Base-by-base conservation (phyloP, 2,888 invertebrate genomes). In the Cantharis nigra region DNA sequence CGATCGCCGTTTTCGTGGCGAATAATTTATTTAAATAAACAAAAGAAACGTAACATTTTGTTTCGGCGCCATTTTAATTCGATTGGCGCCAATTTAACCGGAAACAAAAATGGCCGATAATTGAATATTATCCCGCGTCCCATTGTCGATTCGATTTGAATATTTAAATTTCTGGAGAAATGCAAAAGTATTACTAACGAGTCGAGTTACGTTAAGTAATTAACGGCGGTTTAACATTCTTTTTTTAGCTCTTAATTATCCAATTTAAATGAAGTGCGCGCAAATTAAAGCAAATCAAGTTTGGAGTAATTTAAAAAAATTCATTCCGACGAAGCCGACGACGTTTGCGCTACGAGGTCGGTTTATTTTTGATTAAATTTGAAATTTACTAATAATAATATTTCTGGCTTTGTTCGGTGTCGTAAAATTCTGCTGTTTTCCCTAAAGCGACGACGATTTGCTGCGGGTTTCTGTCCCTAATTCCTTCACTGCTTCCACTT, bases 201-300 rank as follows among this genome's bases (percentile, higher is more conserved):
- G 70, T 72, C 72, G 62, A 23, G 63, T 73, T 78, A 69, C 78
- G 73, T 70, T 11, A 64, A 70, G 71, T 78, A 73, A 78, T 78
- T 78, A 69, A 63, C 70, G 72, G 23, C 33, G 30, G 30, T 28
- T 69, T 20, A 63, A 28, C 69, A 18, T 3, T 18, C 18, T 18
- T 18, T 18, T 18, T 18, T 18, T 18, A 18, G 30, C 23, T 5
- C 10, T 30, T 30, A 30, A 30, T 30, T 30, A 30, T 30, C 30
- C 33, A 33, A 33, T 33, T 33, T 33, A 33, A 49, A 49, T n/a
- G 9, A 49, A 49, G 49, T 49, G 7, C 49, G n/a, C n/a, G 7
- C 49, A 49, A 49, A 49, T 49, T 49, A 49, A 49, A 49, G 2
- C 49, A 49, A 49, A 49, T 49, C 49, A 49, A 49, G 49, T 49